Base-by-base conservation (phyloP, 1,140 invertebrate genomes). In the Dendrolimus kikuchii region DNA sequence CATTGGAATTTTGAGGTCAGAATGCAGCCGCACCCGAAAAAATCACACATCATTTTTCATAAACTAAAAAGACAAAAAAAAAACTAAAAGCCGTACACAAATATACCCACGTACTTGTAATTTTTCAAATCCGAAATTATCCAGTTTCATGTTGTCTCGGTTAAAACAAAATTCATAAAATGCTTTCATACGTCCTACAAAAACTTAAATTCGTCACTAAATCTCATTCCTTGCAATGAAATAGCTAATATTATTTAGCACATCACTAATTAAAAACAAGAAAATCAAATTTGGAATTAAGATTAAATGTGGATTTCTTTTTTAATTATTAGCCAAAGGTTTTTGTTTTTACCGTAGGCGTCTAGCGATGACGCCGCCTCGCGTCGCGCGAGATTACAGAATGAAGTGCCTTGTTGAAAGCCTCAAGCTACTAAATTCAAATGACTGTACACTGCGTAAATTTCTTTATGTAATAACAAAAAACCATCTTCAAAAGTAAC, bases 61-160 rank as follows among this genome's bases (percentile, higher is more conserved):
- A 45, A 9, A 5, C 6, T 7, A 5, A n/a, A 45, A 45, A n/a
- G 23, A 3, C n/a, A 9, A 45, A 5, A n/a, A 0, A n/a, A 8
- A 9, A 45, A 7, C n/a, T 7, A 5, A 45, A 5, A 9, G 43
- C n/a, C n/a, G 5, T 45, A 45, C 57, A 55, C 51, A 56, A 56
- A 61, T 60, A 41, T 49, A 78, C n/a, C 39, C 6, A 46, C 51
- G 10, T 41, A 60, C 82, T 80, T 81, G 77, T 57, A 83, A 64
- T 62, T 82, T 81, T 64, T 86, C 78, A 61, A 81, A 83, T 74
- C 78, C 80, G 70, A 77, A 73, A 60, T 86, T 86, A 76, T 86
- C 82, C 68, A 86, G 61, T 74, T 83, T 86, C 82, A 86, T 86
- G 36, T 49, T 57, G 48, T 50, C 42, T n/a, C 43, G 54, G 48